Evolutionary conservation across 2,113 vertebrate genomes (phyloP).

Genomic region (Pavo muticus): DNA sequence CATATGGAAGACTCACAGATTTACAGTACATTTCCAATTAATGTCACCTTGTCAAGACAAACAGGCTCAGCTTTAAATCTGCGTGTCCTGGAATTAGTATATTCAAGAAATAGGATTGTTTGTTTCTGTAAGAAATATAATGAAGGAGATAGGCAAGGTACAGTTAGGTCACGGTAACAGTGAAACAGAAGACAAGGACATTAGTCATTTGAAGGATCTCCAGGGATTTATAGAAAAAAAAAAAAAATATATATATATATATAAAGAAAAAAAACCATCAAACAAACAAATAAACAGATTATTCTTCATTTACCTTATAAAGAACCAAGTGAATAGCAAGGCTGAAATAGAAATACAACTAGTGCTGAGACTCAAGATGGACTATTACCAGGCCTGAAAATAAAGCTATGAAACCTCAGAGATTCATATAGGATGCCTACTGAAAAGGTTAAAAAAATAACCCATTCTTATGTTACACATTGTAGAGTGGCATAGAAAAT

Average conservation of each 20-base stretch:
- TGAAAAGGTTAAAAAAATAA: neutral
- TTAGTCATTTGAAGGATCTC: neutral
- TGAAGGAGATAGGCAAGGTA: neutral
- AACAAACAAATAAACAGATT: neutral
- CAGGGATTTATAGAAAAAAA: neutral
- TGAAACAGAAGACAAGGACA: neutral
- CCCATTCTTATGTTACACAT: neutral
- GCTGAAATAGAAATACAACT: neutral
- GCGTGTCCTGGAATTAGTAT: neutral
- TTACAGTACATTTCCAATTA: neutral
- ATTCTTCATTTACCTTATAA: neutral
- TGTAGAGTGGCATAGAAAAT: neutral
- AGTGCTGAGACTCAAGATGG: neutral
- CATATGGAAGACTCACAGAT: neutral
- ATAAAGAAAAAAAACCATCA: neutral
- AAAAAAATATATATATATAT: too few relatives aligned
- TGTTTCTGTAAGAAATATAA: neutral
- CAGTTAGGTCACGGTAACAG: neutral
- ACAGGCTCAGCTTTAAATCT: neutral
- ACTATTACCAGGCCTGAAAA: neutral
- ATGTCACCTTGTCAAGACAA: neutral
- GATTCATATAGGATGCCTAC: neutral
- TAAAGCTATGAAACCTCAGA: neutral
- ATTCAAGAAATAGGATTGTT: neutral
- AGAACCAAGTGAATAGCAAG: neutral